These are phyloP conservation scores for Phlogophora meticulosa DNA, from an alignment of 2,888 invertebrate genomes.

Conservation along the genomic window DNA sequence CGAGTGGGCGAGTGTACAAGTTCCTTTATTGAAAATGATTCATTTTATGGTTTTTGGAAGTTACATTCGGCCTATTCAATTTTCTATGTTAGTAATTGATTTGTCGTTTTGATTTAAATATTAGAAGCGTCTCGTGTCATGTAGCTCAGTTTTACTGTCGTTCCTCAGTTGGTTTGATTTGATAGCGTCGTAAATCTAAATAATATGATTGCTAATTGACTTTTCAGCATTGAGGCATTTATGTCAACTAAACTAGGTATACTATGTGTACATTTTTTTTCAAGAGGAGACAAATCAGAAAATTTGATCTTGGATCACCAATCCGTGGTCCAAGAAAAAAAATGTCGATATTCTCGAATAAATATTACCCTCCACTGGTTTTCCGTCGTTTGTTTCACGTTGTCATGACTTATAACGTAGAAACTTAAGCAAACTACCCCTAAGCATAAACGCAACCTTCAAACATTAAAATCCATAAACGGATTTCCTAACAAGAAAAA, in stretches of 20 bases:
- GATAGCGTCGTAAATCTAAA: slow-evolving; percentile 64
- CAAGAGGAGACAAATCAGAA: not conserved
- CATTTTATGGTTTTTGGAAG: slow-evolving; percentile 74
- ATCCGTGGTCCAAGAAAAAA: not conserved
- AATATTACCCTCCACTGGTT: too few relatives aligned
- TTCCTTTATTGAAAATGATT: slow-evolving; percentile 74
- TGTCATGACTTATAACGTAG: slow-evolving; percentile 5
- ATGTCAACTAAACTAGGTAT: slow-evolving; percentile 42
- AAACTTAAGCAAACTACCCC: slow-evolving; percentile 4
- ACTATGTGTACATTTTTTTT: slow-evolving; percentile 5
- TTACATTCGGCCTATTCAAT: slow-evolving; percentile 68
- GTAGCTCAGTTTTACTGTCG: slow-evolving; percentile 63
- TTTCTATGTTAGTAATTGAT: slow-evolving; percentile 72
- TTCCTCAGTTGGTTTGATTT: slow-evolving; percentile 63
- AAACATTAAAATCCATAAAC: slow-evolving; percentile 31
- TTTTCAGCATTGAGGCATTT: slow-evolving; percentile 58
- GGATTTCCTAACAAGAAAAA: slow-evolving; percentile 56
- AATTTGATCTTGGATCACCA: not conserved
- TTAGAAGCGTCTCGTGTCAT: slow-evolving; percentile 64
- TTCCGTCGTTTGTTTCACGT: too few relatives aligned
- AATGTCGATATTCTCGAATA: not conserved
- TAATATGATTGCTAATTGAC: slow-evolving; percentile 65
- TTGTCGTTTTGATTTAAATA: slow-evolving; percentile 72
- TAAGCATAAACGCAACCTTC: slow-evolving; percentile 25
- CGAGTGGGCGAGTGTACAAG: slow-evolving; percentile 70